Conservation (phyloP, 2,113 vertebrate species). For the Charadrius vociferus region DNA sequence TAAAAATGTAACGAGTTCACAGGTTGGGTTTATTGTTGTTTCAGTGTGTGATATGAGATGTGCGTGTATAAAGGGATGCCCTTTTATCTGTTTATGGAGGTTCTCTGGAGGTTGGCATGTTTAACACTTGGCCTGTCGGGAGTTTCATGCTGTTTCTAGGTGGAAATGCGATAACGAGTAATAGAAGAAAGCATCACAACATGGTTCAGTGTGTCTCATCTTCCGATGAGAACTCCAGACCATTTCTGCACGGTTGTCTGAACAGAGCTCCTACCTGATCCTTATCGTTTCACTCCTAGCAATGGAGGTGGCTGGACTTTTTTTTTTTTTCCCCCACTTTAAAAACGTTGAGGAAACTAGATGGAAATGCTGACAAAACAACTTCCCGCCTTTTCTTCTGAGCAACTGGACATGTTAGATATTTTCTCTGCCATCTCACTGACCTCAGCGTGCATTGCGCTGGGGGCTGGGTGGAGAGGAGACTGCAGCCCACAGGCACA, state of each 20-base stretch:
- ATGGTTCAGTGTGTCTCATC: not conserved
- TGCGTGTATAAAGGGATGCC: not conserved
- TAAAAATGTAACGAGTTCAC: not conserved
- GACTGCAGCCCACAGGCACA: not conserved
- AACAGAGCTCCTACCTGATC: not conserved
- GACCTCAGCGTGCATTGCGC: rapidly evolving
- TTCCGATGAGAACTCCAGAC: not conserved
- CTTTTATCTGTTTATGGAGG: not conserved
- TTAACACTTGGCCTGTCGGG: not conserved
- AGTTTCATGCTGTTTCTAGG: not conserved
- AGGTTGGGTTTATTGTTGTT: not conserved
- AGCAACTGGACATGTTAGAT: not conserved
- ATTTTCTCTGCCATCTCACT: not conserved
- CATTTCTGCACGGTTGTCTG: not conserved
- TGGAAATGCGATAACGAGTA: not conserved
- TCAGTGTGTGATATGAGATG: not conserved
- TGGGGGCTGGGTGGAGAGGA: not conserved
- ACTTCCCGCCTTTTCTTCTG: not conserved
- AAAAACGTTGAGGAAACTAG: not conserved
- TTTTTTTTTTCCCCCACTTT: not conserved
- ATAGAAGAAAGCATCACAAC: not conserved
- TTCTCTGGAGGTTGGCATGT: not conserved
- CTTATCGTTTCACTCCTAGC: not conserved
- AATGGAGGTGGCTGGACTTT: not conserved
- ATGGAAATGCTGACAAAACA: not conserved